phyloP scores from a whole-genome alignment of 2,888 invertebrate genomes.

The Julus scandinavius region DNA sequence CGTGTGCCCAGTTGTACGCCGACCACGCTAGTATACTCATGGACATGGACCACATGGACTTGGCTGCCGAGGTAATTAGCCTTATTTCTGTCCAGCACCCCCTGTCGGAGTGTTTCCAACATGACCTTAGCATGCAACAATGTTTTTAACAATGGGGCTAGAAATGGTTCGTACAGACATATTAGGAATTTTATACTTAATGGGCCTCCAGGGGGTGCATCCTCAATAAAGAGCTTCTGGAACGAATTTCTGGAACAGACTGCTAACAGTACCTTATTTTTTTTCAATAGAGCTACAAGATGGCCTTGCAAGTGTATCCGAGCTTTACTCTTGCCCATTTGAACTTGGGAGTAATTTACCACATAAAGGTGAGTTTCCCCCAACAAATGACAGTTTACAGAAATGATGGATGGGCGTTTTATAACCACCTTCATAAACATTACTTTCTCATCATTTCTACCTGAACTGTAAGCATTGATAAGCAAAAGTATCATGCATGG shows the following conservation, averaged over 20 bases:
- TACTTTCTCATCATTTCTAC: too few species aligned
- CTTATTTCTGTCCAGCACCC: neutral
- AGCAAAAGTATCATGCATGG: too few species aligned
- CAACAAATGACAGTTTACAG: too few species aligned
- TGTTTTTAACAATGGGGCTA: too few species aligned
- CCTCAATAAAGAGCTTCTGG: too few species aligned
- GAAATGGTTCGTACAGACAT: too few species aligned
- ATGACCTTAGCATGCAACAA: too few species aligned
- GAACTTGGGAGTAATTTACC: conserved; percentile 61
- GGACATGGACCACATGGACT: conserved; percentile 61
- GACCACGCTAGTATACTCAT: conserved; percentile 61
- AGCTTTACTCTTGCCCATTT: conserved; percentile 60
- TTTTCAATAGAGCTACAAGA: conserved; percentile 60
- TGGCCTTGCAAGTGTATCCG: conserved; percentile 60
- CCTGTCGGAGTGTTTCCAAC: too few species aligned
- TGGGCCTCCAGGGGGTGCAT: neutral
- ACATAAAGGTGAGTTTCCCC: conserved; percentile 59
- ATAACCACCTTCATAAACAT: too few species aligned
- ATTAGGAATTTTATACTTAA: neutral
- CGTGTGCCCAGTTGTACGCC: conserved; percentile 60
- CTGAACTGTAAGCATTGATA: too few species aligned
- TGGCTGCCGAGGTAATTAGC: conserved; percentile 59
- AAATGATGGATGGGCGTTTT: too few species aligned
- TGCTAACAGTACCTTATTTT: neutral
- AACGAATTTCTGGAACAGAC: too few species aligned